Evolutionary conservation across 2,888 invertebrate genomes (phyloP).

Genomic region (Tetranychus piercei): DNA sequence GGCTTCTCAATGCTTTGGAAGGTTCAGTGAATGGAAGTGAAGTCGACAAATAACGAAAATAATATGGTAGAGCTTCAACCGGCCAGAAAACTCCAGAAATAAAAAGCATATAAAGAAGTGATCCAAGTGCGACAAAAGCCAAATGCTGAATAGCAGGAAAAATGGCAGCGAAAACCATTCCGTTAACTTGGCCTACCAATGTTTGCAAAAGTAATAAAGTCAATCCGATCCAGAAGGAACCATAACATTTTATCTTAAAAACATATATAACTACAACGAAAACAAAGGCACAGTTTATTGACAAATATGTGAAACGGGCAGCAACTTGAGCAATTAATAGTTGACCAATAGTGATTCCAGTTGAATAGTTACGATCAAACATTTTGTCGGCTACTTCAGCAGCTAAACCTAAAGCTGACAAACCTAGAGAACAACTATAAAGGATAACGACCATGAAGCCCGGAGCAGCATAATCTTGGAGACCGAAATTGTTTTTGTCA

Average conservation of each 20-base stretch:
- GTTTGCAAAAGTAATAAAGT: conserved; percentile 6
- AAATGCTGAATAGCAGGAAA: conserved; percentile 5
- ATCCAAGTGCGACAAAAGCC: conserved; percentile 6
- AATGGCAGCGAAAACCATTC: conserved; percentile 2
- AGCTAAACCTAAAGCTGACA: background rate
- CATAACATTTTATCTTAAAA: background rate
- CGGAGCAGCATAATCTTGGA: conserved; percentile 11
- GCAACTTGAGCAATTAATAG: conserved; percentile 11
- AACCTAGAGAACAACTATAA: background rate
- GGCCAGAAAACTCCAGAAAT: conserved; percentile 12
- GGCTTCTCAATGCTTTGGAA: background rate
- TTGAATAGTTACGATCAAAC: conserved; percentile 11
- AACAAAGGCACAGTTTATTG: background rate
- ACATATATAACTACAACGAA: background rate
- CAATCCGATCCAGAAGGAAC: background rate
- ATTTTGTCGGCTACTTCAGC: conserved; percentile 8
- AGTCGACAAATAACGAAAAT: background rate
- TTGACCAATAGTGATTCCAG: conserved; percentile 2
- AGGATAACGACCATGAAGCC: conserved; percentile 7
- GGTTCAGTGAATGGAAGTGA: conserved; percentile 10
- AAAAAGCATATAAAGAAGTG: conserved; percentile 9
- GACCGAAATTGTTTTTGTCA: background rate
- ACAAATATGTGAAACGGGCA: background rate
- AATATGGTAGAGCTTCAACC: conserved; percentile 11
- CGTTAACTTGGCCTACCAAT: background rate